Evolutionary conservation across 2,888 invertebrate genomes (phyloP).

Genomic region (Beris chalybata): DNA sequence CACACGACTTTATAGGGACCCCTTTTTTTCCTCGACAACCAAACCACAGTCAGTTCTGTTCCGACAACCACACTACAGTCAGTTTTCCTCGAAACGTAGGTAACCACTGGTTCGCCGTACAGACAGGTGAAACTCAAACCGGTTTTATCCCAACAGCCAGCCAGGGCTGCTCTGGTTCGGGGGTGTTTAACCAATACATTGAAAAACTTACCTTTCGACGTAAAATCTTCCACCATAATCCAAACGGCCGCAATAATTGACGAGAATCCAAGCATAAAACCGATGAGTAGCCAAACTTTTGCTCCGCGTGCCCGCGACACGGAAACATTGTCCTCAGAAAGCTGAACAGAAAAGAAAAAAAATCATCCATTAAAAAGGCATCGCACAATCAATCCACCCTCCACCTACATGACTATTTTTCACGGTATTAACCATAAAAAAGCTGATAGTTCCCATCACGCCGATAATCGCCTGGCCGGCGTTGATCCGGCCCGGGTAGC

Average conservation of each 20-base stretch:
- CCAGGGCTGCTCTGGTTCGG: no score
- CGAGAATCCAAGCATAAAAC: conserved; percentile 95
- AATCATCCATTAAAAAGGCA: not conserved
- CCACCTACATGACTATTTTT: conserved; percentile 81
- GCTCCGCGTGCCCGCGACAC: conserved; percentile 71
- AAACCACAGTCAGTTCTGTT: no score
- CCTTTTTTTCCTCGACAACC: no score
- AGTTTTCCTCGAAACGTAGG: no score
- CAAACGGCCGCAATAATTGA: conserved; percentile 94
- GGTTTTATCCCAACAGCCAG: no score
- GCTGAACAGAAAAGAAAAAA: conserved; percentile 14
- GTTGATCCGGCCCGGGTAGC: conserved; percentile 70
- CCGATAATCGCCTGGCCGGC: conserved; percentile 92
- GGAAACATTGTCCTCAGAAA: conserved; percentile 35
- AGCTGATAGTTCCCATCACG: conserved; percentile 88
- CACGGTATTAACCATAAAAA: conserved; percentile 97
- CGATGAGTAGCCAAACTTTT: conserved; percentile 92
- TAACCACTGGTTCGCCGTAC: no score
- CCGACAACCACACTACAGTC: no score
- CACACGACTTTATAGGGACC: no score
- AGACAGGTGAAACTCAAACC: no score
- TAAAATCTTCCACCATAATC: conserved; percentile 90
- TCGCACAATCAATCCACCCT: not conserved
- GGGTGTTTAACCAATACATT: no score
- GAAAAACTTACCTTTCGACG: conserved; percentile 62